These are phyloP conservation scores for Notothenia coriiceps DNA, from an alignment of 2,113 vertebrate genomes.

Conservation along the genomic window DNA sequence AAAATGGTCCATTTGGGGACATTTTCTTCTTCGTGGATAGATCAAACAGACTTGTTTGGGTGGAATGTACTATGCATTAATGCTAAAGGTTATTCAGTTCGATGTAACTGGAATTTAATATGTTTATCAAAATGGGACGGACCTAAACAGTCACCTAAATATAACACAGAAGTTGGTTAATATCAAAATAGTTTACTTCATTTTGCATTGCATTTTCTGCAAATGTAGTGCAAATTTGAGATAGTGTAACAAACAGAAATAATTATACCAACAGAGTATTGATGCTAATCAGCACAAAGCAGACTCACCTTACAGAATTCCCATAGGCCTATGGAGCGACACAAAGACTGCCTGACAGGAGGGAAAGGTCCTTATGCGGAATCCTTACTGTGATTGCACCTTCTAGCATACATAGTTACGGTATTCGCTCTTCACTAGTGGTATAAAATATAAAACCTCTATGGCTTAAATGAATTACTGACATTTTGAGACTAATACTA, in stretches of 20 bases:
- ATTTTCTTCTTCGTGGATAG: neutral
- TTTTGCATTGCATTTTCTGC: too few species aligned
- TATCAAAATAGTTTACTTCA: too few species aligned
- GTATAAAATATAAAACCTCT: too few species aligned
- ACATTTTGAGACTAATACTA: too few species aligned
- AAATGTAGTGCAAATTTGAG: neutral
- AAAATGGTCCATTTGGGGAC: neutral
- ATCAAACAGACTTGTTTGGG: neutral
- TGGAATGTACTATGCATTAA: conserved; percentile 20
- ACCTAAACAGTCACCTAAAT: neutral
- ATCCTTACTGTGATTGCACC: too few species aligned
- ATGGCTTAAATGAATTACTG: too few species aligned
- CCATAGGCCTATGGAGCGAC: too few species aligned
- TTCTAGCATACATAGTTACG: too few species aligned
- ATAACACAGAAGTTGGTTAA: neutral
- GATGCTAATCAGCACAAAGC: neutral
- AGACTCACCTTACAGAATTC: neutral
- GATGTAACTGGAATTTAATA: conserved; percentile 20
- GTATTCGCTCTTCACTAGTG: too few species aligned
- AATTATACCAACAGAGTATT: too few species aligned
- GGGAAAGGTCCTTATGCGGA: too few species aligned
- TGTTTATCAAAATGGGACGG: neutral
- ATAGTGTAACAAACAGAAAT: neutral
- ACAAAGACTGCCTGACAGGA: too few species aligned
- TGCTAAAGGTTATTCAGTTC: neutral